Percentiles rank a stretch among this genome's conserved stretches.
Evolutionary conservation across 2,888 invertebrate species (phyloP).

Genomic region (Orthonevra nobilis): DNA sequence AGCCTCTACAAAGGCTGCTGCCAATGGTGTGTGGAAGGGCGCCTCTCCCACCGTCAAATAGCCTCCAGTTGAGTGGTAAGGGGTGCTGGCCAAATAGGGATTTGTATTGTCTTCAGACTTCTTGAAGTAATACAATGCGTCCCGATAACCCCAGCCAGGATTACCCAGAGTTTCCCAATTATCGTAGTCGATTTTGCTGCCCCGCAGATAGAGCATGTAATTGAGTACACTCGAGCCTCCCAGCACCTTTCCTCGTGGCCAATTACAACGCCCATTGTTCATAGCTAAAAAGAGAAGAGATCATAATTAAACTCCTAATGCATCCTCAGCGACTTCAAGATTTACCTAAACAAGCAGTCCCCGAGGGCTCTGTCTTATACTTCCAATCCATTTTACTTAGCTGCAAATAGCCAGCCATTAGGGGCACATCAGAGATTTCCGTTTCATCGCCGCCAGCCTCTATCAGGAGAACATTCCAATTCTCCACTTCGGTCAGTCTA

Average conservation of each 20-base stretch:
- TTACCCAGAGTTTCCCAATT: constrained; percentile 93
- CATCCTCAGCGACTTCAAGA: neutral
- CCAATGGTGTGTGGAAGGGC: constrained; percentile 91
- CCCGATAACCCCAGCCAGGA: constrained; percentile 92
- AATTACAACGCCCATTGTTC: constrained; percentile 91
- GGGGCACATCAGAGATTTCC: constrained; percentile 93
- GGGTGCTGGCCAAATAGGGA: constrained; percentile 89
- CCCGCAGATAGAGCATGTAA: constrained; percentile 94
- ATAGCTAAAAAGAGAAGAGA: constrained; percentile 83
- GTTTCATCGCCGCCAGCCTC: constrained; percentile 96
- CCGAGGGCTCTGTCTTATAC: constrained; percentile 94
- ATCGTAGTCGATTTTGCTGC: constrained; percentile 94
- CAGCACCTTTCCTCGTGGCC: constrained; percentile 95
- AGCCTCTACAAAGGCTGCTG: constrained; percentile 90
- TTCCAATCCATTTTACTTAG: constrained; percentile 94
- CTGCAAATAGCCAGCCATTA: constrained; percentile 92
- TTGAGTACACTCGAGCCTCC: constrained; percentile 95
- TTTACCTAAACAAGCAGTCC: constrained; percentile 89
- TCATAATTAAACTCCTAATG: neutral
- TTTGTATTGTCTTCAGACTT: constrained; percentile 95
- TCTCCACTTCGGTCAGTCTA: constrained; percentile 88
- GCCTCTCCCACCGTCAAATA: constrained; percentile 92
- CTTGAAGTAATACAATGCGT: constrained; percentile 91
- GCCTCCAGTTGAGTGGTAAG: constrained; percentile 90
- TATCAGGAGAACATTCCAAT: constrained; percentile 89